Base-by-base conservation (phyloP, 1,140 invertebrate genomes). In the Diploscapter pachys region DNA sequence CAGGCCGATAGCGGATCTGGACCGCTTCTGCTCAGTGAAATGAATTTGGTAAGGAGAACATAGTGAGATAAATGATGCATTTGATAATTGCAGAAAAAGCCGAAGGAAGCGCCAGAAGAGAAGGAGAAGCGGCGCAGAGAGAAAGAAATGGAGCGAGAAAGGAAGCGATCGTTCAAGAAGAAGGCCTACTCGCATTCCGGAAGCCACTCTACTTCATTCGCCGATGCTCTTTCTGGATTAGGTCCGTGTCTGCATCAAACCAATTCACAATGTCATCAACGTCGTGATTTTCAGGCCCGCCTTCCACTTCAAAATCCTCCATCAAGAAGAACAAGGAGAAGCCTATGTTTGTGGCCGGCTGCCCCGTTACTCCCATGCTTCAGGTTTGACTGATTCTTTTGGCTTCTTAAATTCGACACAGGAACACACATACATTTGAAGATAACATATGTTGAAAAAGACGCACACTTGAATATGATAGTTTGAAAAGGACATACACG, bases 331-430 rank as follows among this genome's bases (percentile, higher is more conserved):
- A 74, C 49, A 63, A 63, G 0, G 72, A 73, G 4, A 73, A 73
- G 66, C 73, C 73, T 5, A 52, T 57, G 9, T 74, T 57, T 62
- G 73, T 74, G 54, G 73, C 65, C 9, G 73, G 73, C 4, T 59
- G 68, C 3, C 73, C 73, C 4, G 63, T 64, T 0, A 51, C 64
- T 62, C 66, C 73, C 3, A 68, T 31, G 31, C 31, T 74, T 73
- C 63, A 65, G 63, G 63, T 65, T 65, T 65, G 13, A 8, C 8
- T 1, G 57, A 13, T 1, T 31, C 31, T 31, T 31, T 31, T 31
- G 31, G 31, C 1, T 31, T 31, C 31, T 31, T 31, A 31, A 31
- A 1, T 31, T 31, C 1, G 31, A 31, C 31, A 31, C 31, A 31
- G 31, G 31, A 1, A 31, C 31, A 31, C 31, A 31, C 31, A n/a